A percentile compares a stretch with the other conserved stretches of the same genome.
Evolutionary conservation across 2,888 invertebrate species (phyloP).

Genomic region (Gnatocerus cornutus): DNA sequence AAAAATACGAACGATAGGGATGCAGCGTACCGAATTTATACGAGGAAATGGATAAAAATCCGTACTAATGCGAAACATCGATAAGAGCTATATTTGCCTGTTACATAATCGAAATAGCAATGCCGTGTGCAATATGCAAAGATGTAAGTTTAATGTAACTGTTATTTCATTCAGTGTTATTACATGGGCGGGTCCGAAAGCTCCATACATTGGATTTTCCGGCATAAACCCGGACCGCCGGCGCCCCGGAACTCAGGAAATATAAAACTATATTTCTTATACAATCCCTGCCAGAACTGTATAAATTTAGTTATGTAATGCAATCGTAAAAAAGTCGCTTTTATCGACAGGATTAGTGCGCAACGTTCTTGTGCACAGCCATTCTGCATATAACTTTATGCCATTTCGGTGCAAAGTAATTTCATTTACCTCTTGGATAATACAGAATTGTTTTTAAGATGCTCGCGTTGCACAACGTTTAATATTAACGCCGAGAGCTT

Average conservation of each 20-base stretch:
- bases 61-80: slow-evolving; percentile 10
- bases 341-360: slow-evolving; percentile 45
- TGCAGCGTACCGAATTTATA: slow-evolving; percentile 16
- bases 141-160: slow-evolving; percentile 47
- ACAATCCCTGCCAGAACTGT: slow-evolving; percentile 51
- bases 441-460: neutral
- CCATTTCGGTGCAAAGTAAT: slow-evolving; percentile 17
- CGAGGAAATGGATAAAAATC: slow-evolving; percentile 15
- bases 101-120: slow-evolving; percentile 22
- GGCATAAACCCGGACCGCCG: slow-evolving; percentile 37
- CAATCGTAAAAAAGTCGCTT: slow-evolving; percentile 48
- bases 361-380: slow-evolving; percentile 8
- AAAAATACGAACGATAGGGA: slow-evolving; percentile 11
- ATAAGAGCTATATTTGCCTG: slow-evolving; percentile 15
- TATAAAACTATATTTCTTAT: slow-evolving; percentile 60
- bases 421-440: neutral
- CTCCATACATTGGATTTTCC: slow-evolving; percentile 43
- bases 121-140: slow-evolving; percentile 43
- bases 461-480: too few relatives aligned
- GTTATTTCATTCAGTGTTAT: slow-evolving; percentile 47
- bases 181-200: slow-evolving; percentile 41
- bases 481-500: too few relatives aligned
- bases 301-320: slow-evolving; percentile 48
- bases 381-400: slow-evolving; percentile 34
- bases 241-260: slow-evolving; percentile 50